phyloP scores from a whole-genome alignment of 2,888 invertebrate species.

The Plutella xylostella region DNA sequence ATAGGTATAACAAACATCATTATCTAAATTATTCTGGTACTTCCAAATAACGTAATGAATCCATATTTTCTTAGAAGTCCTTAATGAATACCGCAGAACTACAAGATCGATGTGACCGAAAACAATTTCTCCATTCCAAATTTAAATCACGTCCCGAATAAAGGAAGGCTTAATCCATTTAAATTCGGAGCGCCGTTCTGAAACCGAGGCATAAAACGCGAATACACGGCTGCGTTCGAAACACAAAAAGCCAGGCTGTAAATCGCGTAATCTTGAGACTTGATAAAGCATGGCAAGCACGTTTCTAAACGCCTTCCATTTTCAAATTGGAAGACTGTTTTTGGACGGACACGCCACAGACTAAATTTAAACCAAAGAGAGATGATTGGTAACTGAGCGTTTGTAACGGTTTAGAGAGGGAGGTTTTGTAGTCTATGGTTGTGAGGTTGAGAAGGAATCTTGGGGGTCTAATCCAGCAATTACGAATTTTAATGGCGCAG shows the following conservation, averaged over 20 bases:
- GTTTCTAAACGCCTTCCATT: slow-evolving; percentile 39
- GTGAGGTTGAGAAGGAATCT: slow-evolving; percentile 41
- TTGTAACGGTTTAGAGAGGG: no score
- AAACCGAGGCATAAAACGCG: neutral
- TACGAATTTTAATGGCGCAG: slow-evolving; percentile 68
- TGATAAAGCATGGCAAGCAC: slow-evolving; percentile 45
- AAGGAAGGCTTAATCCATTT: neutral
- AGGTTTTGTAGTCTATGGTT: neutral
- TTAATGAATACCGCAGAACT: no score
- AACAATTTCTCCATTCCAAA: no score
- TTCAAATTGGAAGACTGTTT: slow-evolving; percentile 46
- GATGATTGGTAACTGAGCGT: no score
- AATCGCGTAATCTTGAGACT: slow-evolving; percentile 66
- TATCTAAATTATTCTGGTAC: no score
- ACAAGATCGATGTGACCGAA: no score
- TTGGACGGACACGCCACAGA: slow-evolving; percentile 32
- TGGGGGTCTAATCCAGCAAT: slow-evolving; percentile 67
- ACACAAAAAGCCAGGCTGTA: slow-evolving; percentile 60
- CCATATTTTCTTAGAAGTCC: no score
- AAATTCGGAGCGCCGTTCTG: neutral
- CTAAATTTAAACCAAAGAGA: no score
- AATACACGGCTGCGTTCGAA: slow-evolving; percentile 35
- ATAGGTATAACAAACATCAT: no score
- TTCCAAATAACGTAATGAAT: no score
- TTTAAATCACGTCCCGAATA: neutral